Conservation (phyloP, 2,113 vertebrate species). For the Tachysurus fulvidraco region DNA sequence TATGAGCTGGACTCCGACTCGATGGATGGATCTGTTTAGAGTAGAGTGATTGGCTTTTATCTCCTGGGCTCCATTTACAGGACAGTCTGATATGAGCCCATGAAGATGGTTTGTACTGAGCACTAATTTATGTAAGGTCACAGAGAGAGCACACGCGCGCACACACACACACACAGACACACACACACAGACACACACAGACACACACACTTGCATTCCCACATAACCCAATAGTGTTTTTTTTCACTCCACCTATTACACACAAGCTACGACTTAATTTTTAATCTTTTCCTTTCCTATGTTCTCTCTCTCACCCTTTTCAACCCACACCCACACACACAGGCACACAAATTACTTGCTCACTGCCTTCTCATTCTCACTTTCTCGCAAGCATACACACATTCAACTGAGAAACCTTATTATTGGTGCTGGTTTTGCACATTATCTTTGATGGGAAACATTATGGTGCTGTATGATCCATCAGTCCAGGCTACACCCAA, state of each 20-base stretch:
- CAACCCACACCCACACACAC: background rate
- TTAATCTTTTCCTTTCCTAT: background rate
- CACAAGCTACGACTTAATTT: background rate
- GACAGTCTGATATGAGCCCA: slow-evolving; percentile 15
- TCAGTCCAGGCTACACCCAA: slow-evolving; percentile 41
- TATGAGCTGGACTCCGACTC: slow-evolving; percentile 6
- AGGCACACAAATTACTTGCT: slow-evolving; percentile 4
- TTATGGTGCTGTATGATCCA: slow-evolving; percentile 43
- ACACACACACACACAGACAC: slow-evolving; percentile 18
- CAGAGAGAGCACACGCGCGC: background rate
- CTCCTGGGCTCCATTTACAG: slow-evolving; percentile 41
- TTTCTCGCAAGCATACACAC: slow-evolving; percentile 21
- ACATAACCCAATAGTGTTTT: background rate
- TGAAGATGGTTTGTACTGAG: slow-evolving; percentile 20
- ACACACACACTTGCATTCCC: background rate
- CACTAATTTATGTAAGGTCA: slow-evolving; percentile 30
- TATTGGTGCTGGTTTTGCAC: slow-evolving; percentile 41
- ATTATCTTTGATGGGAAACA: slow-evolving; percentile 46
- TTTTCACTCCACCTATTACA: background rate
- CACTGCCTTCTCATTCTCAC: slow-evolving; percentile 1
- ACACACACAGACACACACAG: slow-evolving; percentile 29
- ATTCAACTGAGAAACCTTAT: slow-evolving; percentile 29
- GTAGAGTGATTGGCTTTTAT: slow-evolving; percentile 45
- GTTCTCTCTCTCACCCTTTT: background rate
- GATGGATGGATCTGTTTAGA: slow-evolving; percentile 49